phyloP scores from a whole-genome alignment of 2,797 vertebrate genomes.

The Coracias cyanogaster region DNA sequence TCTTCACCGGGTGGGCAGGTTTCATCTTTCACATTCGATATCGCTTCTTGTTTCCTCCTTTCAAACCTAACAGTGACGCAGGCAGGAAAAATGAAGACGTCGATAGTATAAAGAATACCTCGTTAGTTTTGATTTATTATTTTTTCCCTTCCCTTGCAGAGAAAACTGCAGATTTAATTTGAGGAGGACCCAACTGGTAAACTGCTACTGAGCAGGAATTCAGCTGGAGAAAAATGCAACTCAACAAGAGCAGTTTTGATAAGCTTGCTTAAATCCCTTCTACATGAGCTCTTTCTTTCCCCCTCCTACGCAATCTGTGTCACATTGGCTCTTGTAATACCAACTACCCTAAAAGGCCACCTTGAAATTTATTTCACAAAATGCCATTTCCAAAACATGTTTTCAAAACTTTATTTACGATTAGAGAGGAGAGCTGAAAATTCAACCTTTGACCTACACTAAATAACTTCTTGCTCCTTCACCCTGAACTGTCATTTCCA shows the following conservation, averaged over 20 bases:
- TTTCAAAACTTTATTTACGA: conserved; percentile 49
- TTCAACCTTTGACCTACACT: conserved; percentile 43
- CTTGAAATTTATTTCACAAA: conserved; percentile 43
- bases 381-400: conserved; percentile 18
- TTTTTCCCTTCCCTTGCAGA: conserved; percentile 1
- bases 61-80: not conserved
- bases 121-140: conserved; percentile 52
- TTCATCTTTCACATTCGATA: conserved; percentile 18
- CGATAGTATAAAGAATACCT: conserved; percentile 34
- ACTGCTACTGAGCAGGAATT: conserved; percentile 25
- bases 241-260: not conserved
- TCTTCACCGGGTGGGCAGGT: not conserved
- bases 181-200: not conserved
- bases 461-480: not conserved
- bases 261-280: not conserved
- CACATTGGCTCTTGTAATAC: not conserved
- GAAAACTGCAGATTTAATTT: conserved; percentile 34
- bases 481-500: conserved; percentile 24
- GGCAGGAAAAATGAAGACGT: not conserved
- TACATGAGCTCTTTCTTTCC: not conserved
- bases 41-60: not conserved
- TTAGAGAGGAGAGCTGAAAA: conserved; percentile 29
- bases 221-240: conserved; percentile 30
- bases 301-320: not conserved
- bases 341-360: conserved; percentile 1